A percentile compares a stretch with the other conserved stretches of the same genome.
Conservation (phyloP, 2,113 vertebrate genomes). For the Oriolus oriolus region DNA sequence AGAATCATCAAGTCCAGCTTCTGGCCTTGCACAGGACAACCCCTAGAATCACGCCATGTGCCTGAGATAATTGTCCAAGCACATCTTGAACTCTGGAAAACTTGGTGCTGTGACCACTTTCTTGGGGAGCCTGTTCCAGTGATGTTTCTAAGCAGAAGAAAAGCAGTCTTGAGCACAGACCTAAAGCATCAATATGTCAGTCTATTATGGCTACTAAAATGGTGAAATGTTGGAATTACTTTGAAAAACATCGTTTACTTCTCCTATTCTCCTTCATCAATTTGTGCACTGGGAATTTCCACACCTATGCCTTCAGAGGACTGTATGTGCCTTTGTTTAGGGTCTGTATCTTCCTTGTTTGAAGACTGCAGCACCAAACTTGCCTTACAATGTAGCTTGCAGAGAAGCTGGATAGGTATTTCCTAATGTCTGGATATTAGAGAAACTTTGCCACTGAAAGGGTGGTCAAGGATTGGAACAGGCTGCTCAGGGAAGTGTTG, state of each 20-base stretch:
- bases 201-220: not conserved
- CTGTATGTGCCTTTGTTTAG: not conserved
- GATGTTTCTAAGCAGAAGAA: not conserved
- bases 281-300: not conserved
- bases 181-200: not conserved
- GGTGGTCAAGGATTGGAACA: not conserved
- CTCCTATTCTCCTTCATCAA: not conserved
- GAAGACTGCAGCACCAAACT: not conserved
- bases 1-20: not conserved
- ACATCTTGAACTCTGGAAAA: not conserved
- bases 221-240: not conserved
- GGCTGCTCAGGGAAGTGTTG: not conserved
- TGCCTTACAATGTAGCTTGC: not conserved
- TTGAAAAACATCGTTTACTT: not conserved
- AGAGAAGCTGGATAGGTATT: not conserved
- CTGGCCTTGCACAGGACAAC: not conserved
- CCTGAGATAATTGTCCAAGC: not conserved
- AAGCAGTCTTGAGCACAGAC: not conserved
- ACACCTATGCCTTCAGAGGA: not conserved
- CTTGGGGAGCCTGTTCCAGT: not conserved
- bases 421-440: not conserved
- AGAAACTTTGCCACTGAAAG: not conserved
- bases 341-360: not conserved
- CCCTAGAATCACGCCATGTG: not conserved
- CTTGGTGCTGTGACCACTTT: not conserved